Evolutionary conservation across 2,888 invertebrate species (phyloP), one percentile per base, ranked within the genome.

Genomic region (Leucoptera coffeella): DNA sequence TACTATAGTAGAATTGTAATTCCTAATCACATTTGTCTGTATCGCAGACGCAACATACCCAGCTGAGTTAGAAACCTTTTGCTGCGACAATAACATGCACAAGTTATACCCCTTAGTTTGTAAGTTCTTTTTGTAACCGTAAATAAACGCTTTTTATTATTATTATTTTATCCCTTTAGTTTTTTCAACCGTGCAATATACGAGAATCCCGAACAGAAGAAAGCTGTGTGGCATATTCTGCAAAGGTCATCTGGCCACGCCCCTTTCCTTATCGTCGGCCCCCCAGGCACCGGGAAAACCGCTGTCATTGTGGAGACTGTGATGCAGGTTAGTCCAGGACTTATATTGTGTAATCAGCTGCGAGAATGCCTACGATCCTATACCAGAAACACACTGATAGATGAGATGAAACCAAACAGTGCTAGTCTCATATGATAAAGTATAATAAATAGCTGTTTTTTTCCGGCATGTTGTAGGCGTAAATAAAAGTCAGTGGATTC

Each of bases 241-340:
- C 60, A 73, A 11, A 77, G 77, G 6, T 72, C 78, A 2, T 73
- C 77, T 11, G 19, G 25, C 2, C 12, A 74, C 2, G 74, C 54
- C 4, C 90, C 91, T 0, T 90, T 84, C 42, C 73, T 91, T 23
- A 57, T 90, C 23, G 85, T 80, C 53, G 89, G 90, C 2, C 89
- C 89, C 26, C 89, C 89, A 26, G 89, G 90, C 32, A 82, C 82
- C 9, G 82, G 84, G 24, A 85, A 85, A 52, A 82, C 82, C 1
- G 45, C 61, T 33, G 64, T 64, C 28, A 50, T 61, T 17, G 59
- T 58, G 1, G 61, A 60, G 31, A 51, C 59, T 14, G 47, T 59
- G 6, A 31, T 60, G 23, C 60, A 61, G 48, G 60, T 53, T 10
- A 22, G 8, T n/a, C n/a, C n/a, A n/a, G n/a, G n/a, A n/a, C n/a